Base-by-base conservation (phyloP, 2,113 vertebrate species). In the Geococcyx californianus region DNA sequence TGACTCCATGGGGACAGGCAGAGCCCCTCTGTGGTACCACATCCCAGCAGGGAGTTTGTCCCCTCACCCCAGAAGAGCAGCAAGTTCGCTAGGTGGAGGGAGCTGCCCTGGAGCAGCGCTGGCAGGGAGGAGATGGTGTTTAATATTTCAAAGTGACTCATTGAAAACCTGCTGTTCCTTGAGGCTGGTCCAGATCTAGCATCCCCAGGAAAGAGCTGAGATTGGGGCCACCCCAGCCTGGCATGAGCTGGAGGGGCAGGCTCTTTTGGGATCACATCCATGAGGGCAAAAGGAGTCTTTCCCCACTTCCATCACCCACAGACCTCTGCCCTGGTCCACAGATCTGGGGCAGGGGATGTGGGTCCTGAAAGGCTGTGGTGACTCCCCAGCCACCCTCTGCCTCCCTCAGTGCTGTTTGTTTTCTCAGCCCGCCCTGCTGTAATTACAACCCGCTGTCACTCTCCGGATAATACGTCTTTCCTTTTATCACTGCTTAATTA, bases 401-500 rank as follows among this genome's bases (percentile, higher is more conserved):
- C 44, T 66, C 68, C 82, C 82, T 89, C 3, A 0, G 38, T 2
- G 1, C 58, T 76, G 79, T 81, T 93, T 92, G 90, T 92, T 94
- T 94, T 51, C 84, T 81, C 83, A 87, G 83, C 72, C 68, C 4
- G 3, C 67, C 67, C 63, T 70, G 52, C 83, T 78, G 89, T 94
- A 95, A 96, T 96, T 92, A 84, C 69, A 95, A 33, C 88, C 76
- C 0, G 7, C 75, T 70, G 72, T 67, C 60, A n/a, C 69, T 81
- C 78, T 74, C 55, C 3, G 3, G 55, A 33, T 94, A 93, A 68
- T 49, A 47, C 2, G 4, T 60, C 73, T 92, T 84, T 44, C 42
- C 56, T 93, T 92, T 92, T 87, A 89, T 94, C 86, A 38, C 74
- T 51, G 76, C 76, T 93, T 96, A 92, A 97, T 96, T 95, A 95